Evolutionary conservation across 2,888 invertebrate species (phyloP).

Genomic region (Lasiommata megera): DNA sequence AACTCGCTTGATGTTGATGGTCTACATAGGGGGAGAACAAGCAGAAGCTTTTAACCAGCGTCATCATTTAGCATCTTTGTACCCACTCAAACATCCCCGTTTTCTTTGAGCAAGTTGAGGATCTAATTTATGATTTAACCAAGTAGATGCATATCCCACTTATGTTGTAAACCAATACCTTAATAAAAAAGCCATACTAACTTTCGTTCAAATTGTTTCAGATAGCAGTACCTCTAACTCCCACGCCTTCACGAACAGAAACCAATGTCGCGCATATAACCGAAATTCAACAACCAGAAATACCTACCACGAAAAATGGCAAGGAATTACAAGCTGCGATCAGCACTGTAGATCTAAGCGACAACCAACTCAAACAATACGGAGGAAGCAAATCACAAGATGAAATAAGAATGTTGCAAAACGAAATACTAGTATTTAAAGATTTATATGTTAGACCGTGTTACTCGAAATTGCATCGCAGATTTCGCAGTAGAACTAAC

Average conservation of each 20-base stretch:
- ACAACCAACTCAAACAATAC: constrained; percentile 14
- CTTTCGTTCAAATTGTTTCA: constrained; percentile 44
- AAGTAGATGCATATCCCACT: too few species aligned
- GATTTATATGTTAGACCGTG: constrained; percentile 24
- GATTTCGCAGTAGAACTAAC: constrained; percentile 26
- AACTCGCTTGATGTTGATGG: too few species aligned
- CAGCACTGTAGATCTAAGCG: constrained; percentile 15
- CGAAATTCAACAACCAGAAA: constrained; percentile 8
- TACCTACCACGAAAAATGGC: not conserved
- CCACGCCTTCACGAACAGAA: constrained; percentile 35
- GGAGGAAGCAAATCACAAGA: constrained; percentile 49
- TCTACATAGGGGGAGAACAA: too few species aligned
- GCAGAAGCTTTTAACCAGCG: too few species aligned
- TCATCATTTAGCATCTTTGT: too few species aligned
- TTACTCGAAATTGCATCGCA: constrained; percentile 34
- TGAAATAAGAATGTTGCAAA: constrained; percentile 35
- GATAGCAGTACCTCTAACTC: constrained; percentile 52
- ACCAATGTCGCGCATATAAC: constrained; percentile 33
- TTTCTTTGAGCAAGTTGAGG: too few species aligned
- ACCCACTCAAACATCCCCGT: too few species aligned
- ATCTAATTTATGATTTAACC: too few species aligned
- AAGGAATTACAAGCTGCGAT: constrained; percentile 17
- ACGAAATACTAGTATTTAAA: constrained; percentile 41
- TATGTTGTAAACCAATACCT: too few species aligned
- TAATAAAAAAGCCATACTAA: too few species aligned